phyloP scores from a whole-genome alignment of 2,888 invertebrate genomes.

The Pachymerium ferrugineum region DNA sequence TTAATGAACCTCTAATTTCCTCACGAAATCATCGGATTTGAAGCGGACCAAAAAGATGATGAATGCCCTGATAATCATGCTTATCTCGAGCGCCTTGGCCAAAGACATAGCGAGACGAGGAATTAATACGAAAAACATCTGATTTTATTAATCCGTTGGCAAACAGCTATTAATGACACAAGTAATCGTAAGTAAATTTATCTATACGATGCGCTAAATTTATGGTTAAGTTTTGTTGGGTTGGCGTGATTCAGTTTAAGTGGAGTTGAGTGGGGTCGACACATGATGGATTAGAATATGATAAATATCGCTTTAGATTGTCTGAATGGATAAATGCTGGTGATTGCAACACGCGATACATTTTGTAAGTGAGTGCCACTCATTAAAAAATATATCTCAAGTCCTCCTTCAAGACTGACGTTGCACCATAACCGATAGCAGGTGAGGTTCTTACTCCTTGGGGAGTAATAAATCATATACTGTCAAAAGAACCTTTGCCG shows the following conservation, averaged over 20 bases:
- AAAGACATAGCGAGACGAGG: too few species aligned
- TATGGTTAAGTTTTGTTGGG: background rate
- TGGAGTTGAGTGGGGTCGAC: background rate
- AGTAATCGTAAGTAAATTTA: slow-evolving; percentile 4
- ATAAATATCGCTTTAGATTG: slow-evolving; percentile 3
- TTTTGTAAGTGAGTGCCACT: background rate
- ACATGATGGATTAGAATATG: background rate
- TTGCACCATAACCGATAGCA: background rate
- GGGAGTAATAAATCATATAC: background rate
- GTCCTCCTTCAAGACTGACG: background rate
- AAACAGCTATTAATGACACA: slow-evolving; percentile 19
- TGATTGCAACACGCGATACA: background rate
- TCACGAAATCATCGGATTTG: too few species aligned
- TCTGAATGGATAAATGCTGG: background rate
- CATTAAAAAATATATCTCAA: too few species aligned
- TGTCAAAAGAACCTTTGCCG: background rate
- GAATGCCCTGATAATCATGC: too few species aligned
- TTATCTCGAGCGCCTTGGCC: too few species aligned
- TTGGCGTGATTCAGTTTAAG: slow-evolving; percentile 15
- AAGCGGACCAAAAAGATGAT: too few species aligned
- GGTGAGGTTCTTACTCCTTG: background rate
- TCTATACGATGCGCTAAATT: background rate
- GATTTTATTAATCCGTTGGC: background rate
- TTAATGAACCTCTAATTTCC: too few species aligned
- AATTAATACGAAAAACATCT: too few species aligned